Evolutionary conservation across 2,113 vertebrate genomes (phyloP), one percentile per base, ranked within the genome.

Genomic region (Scomber colias): DNA sequence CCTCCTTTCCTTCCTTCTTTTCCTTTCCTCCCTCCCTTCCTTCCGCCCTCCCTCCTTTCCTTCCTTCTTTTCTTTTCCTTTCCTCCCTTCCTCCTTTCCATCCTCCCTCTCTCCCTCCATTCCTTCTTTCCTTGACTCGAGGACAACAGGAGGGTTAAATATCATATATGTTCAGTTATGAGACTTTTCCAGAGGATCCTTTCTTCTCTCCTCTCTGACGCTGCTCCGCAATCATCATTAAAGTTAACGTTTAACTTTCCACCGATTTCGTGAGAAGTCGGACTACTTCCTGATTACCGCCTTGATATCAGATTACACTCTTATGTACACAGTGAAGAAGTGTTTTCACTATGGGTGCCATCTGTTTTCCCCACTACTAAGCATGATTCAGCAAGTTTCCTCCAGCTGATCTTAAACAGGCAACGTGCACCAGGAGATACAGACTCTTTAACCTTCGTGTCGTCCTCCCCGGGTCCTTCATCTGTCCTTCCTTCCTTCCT

Each of bases 181-280:
- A 40, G 8, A 10, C 31, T 35, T 4, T 6, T 6, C 15, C 3
- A 3, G 49, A 17, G 5, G 64, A 44, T 66, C 71, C 50, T 62
- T 11, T 4, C 30, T 44, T 27, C 7, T 45, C 46, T 45, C 49
- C 30, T 16, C 17, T 48, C 0, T 63, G 50, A 68, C 3, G 21
- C 62, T 2, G 3, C 21, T 11, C 27, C 5, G 27, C 49, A 21
- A 21, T 21, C 48, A 17, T 46, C 31, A 11, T 53, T 45, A 57
- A 57, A 54, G 74, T 82, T 71, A 74, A 81, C 30, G 5, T 83
- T 77, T 56, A 65, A 77, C 75, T 64, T 35, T 60, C 3, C 27
- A 31, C 21, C 45, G 0, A 13, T 49, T 62, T 21, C 15, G 24
- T 12, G 50, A 21, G 4, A 64, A 60, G 11, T 40, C 3, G 6